Conservation (phyloP, 2,797 vertebrate genomes). For the Macropus fuliginosus region DNA sequence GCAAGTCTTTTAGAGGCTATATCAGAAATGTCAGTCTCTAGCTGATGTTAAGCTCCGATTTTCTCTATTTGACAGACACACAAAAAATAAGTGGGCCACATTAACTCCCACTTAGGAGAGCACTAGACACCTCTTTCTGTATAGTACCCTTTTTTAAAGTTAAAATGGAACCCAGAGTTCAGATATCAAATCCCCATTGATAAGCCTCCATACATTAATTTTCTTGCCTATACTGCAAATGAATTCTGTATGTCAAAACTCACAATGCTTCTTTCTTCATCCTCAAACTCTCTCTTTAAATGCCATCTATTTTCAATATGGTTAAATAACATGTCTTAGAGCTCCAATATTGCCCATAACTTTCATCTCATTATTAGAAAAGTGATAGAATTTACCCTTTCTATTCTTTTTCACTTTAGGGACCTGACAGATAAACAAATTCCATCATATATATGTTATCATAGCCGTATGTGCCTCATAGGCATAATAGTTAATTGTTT, state of each 20-base stretch:
- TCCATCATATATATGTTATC: neutral
- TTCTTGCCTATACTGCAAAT: neutral
- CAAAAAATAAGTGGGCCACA: rapidly evolving
- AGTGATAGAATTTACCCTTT: neutral
- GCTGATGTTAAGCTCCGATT: constrained; percentile 38
- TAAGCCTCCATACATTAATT: neutral
- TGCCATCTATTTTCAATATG: neutral
- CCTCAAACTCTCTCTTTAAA: neutral
- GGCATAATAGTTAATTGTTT: neutral
- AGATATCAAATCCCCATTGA: neutral
- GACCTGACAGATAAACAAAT: neutral
- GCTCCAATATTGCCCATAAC: neutral
- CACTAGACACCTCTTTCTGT: neutral
- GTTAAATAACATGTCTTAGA: neutral
- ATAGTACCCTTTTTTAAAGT: constrained; percentile 41
- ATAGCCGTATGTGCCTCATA: neutral
- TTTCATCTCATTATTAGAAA: neutral
- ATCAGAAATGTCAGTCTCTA: neutral
- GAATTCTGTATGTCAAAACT: neutral
- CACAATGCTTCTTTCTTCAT: neutral
- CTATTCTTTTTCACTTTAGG: neutral
- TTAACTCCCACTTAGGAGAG: neutral
- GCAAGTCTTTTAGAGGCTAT: constrained; percentile 50
- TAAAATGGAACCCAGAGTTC: neutral
- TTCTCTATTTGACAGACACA: neutral